Conservation (phyloP, 92 coral and sea anemone species). For the Muricea muricata region DNA sequence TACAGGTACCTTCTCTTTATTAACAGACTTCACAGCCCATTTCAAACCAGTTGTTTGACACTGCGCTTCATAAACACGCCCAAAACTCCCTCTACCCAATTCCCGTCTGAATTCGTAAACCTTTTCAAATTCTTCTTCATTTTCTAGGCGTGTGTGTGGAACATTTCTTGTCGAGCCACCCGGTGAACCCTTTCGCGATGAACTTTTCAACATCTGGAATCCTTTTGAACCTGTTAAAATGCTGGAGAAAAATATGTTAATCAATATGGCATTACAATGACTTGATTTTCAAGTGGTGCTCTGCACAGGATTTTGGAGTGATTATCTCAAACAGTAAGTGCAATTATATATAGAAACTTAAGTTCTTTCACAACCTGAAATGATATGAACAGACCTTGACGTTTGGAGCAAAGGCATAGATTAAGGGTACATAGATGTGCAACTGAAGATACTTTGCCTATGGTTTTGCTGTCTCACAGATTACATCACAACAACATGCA, state of each 20-base stretch:
- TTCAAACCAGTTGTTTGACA: constrained; percentile 77
- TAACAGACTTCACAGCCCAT: constrained; percentile 96
- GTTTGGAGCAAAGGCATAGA: too few relatives aligned
- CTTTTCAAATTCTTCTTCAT: constrained; percentile 91
- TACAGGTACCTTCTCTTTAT: constrained; percentile 87
- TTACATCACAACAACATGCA: too few relatives aligned
- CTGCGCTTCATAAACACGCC: constrained; percentile 90
- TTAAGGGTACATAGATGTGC: too few relatives aligned
- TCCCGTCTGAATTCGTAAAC: constrained; percentile 90
- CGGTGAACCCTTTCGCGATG: constrained; percentile 41
- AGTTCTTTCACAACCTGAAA: too few relatives aligned
- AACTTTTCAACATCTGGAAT: constrained; percentile 27
- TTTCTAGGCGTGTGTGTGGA: constrained; percentile 92
- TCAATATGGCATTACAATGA: too few relatives aligned
- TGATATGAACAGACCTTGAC: too few relatives aligned
- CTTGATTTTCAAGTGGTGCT: too few relatives aligned
- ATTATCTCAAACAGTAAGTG: too few relatives aligned
- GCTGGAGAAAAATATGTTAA: neutral
- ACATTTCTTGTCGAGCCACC: constrained; percentile 63
- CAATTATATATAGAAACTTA: too few relatives aligned
- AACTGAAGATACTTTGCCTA: too few relatives aligned
- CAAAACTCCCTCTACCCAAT: constrained; percentile 97
- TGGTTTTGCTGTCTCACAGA: too few relatives aligned
- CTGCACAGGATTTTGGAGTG: too few relatives aligned
- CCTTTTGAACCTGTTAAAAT: neutral